phyloP scores from a whole-genome alignment of 2,888 invertebrate genomes.

The Tenthredo notha region DNA sequence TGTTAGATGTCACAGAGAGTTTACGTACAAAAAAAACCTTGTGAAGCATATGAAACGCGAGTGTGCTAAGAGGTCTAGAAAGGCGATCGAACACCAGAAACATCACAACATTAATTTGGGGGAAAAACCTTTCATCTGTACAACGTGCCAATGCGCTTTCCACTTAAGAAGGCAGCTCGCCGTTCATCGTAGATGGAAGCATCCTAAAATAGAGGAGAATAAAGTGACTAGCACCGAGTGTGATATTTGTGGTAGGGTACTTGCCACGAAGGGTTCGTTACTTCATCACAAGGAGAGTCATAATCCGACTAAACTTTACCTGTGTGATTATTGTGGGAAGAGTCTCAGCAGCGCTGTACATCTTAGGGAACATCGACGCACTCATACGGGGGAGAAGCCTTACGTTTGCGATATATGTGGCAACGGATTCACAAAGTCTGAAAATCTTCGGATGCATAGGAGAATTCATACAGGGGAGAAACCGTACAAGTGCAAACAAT shows the following conservation, averaged over 20 bases:
- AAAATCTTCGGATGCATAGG: conserved; percentile 78
- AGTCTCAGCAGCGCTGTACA: conserved; percentile 79
- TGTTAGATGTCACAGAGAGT: conserved; percentile 57
- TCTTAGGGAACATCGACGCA: conserved; percentile 78
- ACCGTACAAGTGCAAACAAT: conserved; percentile 79
- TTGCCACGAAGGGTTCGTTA: conserved; percentile 73
- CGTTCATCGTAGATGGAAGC: conserved; percentile 66
- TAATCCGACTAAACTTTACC: conserved; percentile 75
- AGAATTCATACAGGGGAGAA: conserved; percentile 79
- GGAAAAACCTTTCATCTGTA: too few relatives aligned
- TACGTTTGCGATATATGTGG: conserved; percentile 79
- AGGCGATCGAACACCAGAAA: too few relatives aligned
- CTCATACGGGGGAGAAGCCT: conserved; percentile 81
- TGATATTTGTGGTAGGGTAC: conserved; percentile 75
- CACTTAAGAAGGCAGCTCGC: too few relatives aligned
- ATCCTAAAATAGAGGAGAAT: conserved; percentile 74
- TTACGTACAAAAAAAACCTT: conserved; percentile 59
- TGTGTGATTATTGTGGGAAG: conserved; percentile 80
- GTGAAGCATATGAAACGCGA: conserved; percentile 62
- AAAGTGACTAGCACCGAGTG: conserved; percentile 75
- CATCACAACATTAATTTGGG: too few relatives aligned
- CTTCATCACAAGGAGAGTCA: conserved; percentile 75
- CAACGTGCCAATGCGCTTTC: too few relatives aligned
- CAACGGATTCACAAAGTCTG: conserved; percentile 78
- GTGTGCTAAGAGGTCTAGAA: too few relatives aligned